Evolutionary conservation across 2,888 invertebrate genomes (phyloP), one percentile per base, ranked within the genome.

Genomic region (Polietes domitor): DNA sequence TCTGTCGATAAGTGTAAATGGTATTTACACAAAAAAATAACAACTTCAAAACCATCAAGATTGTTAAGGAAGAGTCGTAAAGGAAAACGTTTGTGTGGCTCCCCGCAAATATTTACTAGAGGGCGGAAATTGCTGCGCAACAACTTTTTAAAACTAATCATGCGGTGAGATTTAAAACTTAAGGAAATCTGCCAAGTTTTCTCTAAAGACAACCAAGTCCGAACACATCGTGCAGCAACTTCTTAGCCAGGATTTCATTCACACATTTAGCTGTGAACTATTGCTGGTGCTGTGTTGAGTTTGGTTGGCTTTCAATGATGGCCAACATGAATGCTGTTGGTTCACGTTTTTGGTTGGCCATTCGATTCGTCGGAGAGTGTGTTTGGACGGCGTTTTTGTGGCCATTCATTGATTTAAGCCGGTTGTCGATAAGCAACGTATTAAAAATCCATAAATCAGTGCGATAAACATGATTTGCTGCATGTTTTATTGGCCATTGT

Each of bases 401-500:
- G 84, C 78, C 77, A 81, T 79, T 84, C 84, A 84, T 87, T 90
- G 89, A 90, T 89, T 90, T 89, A 89, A 89, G 88, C 90, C 85
- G 88, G 88, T 88, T 89, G 89, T 88, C 90, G 92, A 92, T 92
- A 91, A 91, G 91, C 90, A 90, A 92, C 92, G 90, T 91, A 92
- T 92, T 92, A 92, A 92, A 92, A 92, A 91, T 89, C 91, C 91
- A 92, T 92, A 92, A 92, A 92, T 92, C 91, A 92, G 90, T 89
- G 91, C 90, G 92, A 92, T 92, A 92, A 92, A 91, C 92, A 92
- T 92, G 92, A 92, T 92, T 92, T 87, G 84, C 92, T 89, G 90
- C 91, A 91, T 92, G 91, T 91, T 92, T 92, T 92, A 92, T 92
- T 92, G 91, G 91, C 91, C 91, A 92, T 92, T 92, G 92, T 92